These are phyloP conservation scores for Cydia pomonella DNA, from an alignment of 1,140 invertebrate genomes.

Conservation along the genomic window DNA sequence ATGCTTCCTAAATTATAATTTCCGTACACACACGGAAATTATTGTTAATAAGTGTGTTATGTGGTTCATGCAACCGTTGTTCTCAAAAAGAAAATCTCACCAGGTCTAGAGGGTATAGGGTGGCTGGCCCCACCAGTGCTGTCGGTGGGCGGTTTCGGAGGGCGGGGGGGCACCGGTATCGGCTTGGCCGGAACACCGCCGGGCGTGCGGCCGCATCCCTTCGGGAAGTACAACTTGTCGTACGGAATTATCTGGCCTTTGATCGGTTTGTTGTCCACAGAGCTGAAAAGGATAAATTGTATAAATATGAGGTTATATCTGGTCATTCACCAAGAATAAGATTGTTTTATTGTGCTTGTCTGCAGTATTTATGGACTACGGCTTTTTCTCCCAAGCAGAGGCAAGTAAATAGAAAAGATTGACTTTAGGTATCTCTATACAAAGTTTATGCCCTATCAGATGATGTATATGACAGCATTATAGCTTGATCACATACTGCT, in stretches of 20 bases:
- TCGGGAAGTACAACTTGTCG: conserved; percentile 68
- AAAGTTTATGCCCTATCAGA: too few relatives aligned
- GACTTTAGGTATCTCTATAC: too few relatives aligned
- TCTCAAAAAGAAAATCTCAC: not conserved
- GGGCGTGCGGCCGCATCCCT: conserved; percentile 69
- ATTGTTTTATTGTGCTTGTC: not conserved
- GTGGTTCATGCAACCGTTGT: too few relatives aligned
- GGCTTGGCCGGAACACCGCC: conserved; percentile 70
- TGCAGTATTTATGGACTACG: not conserved
- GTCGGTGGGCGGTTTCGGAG: conserved; percentile 50
- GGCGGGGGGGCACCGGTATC: conserved; percentile 50
- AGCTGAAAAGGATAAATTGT: conserved; percentile 45
- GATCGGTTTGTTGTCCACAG: conserved; percentile 43
- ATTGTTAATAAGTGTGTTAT: too few relatives aligned
- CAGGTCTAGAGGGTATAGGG: conserved; percentile 46
- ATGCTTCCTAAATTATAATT: too few relatives aligned
- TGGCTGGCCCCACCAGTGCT: conserved; percentile 62
- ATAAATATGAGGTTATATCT: not conserved
- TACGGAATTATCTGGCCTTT: conserved; percentile 64
- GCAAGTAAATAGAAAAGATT: too few relatives aligned
- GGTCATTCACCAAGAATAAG: too few relatives aligned
- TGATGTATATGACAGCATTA: too few relatives aligned
- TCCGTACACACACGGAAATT: too few relatives aligned
- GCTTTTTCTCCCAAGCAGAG: too few relatives aligned
- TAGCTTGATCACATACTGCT: too few relatives aligned